Conservation (phyloP, 2,888 invertebrate species). For the Lacanobia wlatinum region DNA sequence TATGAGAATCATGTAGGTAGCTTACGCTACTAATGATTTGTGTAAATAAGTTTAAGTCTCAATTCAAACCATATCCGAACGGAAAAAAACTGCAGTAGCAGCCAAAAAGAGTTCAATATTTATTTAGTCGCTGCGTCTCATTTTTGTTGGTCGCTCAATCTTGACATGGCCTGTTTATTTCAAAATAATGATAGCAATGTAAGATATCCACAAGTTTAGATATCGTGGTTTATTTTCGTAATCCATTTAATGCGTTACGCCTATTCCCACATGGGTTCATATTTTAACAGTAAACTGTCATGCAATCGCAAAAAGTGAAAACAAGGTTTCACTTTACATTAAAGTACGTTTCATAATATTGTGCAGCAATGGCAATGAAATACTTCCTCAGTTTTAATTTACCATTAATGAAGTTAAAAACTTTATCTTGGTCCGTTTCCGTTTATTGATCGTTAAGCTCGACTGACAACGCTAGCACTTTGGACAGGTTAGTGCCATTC, state of each 20-base stretch:
- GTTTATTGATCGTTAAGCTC: conserved; percentile 36
- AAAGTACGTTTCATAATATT: conserved; percentile 64
- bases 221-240: conserved; percentile 56
- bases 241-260: conserved; percentile 71
- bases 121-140: conserved; percentile 6
- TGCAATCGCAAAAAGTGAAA: conserved; percentile 88
- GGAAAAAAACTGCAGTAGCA: not conserved
- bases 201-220: conserved; percentile 27
- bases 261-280: conserved; percentile 74
- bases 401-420: conserved; percentile 31
- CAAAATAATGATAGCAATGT: conserved; percentile 41
- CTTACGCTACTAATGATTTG: not conserved
- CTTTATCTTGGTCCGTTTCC: conserved; percentile 31
- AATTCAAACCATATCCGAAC: not conserved
- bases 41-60: not conserved
- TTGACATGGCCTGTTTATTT: conserved; percentile 40
- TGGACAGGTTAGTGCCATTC: not conserved
- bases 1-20: not conserved
- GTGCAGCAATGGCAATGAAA: conserved; percentile 49
- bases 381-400: conserved; percentile 50
- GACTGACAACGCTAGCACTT: conserved; percentile 12
- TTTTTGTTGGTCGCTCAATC: conserved; percentile 16
- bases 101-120: not conserved
- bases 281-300: conserved; percentile 79
- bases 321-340: conserved; percentile 79